Percentiles rank a stretch among this genome's conserved stretches.
Evolutionary conservation across 1,140 invertebrate species (phyloP).

Genomic region (Zaprionus tsacasi): DNA sequence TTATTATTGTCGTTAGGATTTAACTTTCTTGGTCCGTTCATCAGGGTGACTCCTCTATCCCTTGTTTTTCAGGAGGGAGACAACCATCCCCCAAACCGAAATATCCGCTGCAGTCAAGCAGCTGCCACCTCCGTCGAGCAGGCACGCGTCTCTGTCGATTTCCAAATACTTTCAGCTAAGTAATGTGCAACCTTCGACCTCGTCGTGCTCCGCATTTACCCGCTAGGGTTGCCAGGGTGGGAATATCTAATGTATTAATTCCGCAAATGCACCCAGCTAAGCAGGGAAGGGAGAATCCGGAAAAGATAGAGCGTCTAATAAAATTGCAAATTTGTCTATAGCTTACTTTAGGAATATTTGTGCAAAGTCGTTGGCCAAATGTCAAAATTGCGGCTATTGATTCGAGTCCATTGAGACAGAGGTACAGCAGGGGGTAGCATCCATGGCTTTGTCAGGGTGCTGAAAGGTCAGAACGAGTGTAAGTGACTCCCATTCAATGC

Average conservation of each 20-base stretch:
- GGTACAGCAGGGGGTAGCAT: not conserved
- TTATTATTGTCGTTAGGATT: constrained; percentile 69
- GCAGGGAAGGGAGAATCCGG: not conserved
- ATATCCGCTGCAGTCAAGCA: not conserved
- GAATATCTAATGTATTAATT: constrained; percentile 78
- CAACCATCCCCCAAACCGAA: not conserved
- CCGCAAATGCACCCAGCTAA: constrained; percentile 21
- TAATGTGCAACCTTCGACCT: constrained; percentile 76
- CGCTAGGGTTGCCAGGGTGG: constrained; percentile 36
- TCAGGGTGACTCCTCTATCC: constrained; percentile 24
- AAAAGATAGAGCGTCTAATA: constrained; percentile 53
- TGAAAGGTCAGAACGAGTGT: constrained; percentile 5
- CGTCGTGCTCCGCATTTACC: constrained; percentile 55
- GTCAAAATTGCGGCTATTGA: constrained; percentile 78
- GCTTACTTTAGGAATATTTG: constrained; percentile 45
- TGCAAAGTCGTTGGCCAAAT: constrained; percentile 73
- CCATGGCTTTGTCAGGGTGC: constrained; percentile 45
- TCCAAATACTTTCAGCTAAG: constrained; percentile 64
- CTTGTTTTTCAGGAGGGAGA: not conserved
- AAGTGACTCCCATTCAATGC: constrained; percentile 33
- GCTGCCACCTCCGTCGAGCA: constrained; percentile 25
- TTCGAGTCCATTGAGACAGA: constrained; percentile 30
- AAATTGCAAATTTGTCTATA: constrained; percentile 73
- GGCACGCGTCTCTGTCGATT: constrained; percentile 54
- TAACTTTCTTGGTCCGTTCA: constrained; percentile 56